Evolutionary conservation across 2,113 vertebrate genomes (phyloP).

Genomic region (Chaenocephalus aceratus): DNA sequence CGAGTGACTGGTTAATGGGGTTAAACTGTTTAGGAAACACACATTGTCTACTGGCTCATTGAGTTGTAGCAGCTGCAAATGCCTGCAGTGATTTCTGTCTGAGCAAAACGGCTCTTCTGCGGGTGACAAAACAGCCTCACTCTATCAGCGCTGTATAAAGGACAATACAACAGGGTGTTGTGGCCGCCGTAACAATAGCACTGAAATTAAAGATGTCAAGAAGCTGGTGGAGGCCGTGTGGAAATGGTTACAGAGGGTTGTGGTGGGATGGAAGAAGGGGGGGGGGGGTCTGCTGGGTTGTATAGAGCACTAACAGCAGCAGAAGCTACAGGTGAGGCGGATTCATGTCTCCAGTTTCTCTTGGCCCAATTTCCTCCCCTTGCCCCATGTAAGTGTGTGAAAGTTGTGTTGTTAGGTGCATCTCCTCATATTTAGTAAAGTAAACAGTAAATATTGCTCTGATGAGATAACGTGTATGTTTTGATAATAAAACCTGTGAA

Average conservation of each 20-base stretch:
- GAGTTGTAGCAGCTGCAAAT: slow-evolving; percentile 59
- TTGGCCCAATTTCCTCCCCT: slow-evolving; percentile 63
- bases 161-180: slow-evolving; percentile 69
- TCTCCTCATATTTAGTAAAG: slow-evolving; percentile 5
- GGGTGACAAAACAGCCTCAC: slow-evolving; percentile 68
- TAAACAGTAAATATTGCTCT: not conserved
- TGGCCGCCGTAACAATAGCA: slow-evolving; percentile 62
- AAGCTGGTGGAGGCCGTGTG: slow-evolving; percentile 40
- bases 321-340: slow-evolving; percentile 50
- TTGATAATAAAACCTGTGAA: not conserved
- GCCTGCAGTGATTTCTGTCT: slow-evolving; percentile 63
- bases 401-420: slow-evolving; percentile 38
- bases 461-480: not conserved
- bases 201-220: slow-evolving; percentile 76
- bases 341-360: slow-evolving; percentile 75
- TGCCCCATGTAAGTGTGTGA: slow-evolving; percentile 68
- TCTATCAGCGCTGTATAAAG: slow-evolving; percentile 53
- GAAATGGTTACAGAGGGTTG: slow-evolving; percentile 38
- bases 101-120: slow-evolving; percentile 45
- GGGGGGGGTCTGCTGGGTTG: slow-evolving; percentile 10
- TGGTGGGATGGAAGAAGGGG: not conserved
- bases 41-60: slow-evolving; percentile 49
- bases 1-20: slow-evolving; percentile 13
- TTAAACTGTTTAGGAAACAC: slow-evolving; percentile 67
- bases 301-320: slow-evolving; percentile 11